Conservation (phyloP, 2,888 invertebrate species). For the Nyleta sp. region DNA sequence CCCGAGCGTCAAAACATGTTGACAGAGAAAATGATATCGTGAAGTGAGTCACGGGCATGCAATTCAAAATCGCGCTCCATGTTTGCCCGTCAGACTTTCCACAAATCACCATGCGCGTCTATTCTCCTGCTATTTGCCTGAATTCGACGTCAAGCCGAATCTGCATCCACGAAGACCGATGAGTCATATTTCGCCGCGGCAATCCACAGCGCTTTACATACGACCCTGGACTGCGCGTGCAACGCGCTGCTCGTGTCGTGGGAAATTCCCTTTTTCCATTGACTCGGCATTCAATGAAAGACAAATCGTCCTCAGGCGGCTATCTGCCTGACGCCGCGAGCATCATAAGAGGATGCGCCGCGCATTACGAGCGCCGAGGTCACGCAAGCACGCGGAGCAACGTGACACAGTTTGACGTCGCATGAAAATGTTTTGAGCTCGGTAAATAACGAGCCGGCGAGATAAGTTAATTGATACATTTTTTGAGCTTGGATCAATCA, state of each 20-base stretch:
- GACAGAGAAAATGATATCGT: conserved; percentile 44
- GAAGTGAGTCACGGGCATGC: conserved; percentile 9
- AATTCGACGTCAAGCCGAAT: too few species aligned
- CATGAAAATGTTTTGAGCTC: conserved; percentile 31
- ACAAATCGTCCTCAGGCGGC: conserved; percentile 44
- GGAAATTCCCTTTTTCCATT: conserved; percentile 56
- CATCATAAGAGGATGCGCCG: conserved; percentile 16
- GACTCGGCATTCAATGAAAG: conserved; percentile 43
- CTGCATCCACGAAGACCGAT: too few species aligned
- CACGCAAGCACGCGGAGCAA: conserved; percentile 30
- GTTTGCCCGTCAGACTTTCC: background rate
- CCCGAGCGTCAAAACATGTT: conserved; percentile 45
- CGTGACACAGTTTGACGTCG: conserved; percentile 44
- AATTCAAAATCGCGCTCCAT: conserved; percentile 17
- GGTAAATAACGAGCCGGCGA: conserved; percentile 24
- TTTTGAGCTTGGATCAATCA: conserved; percentile 40
- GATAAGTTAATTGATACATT: conserved; percentile 47
- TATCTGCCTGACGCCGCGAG: conserved; percentile 23
- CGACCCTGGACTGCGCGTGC: conserved; percentile 39
- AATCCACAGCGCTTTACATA: too few species aligned
- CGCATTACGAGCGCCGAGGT: conserved; percentile 39
- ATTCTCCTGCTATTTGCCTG: conserved; percentile 6
- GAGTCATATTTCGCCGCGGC: too few species aligned
- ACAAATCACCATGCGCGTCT: background rate
- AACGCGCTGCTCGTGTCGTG: conserved; percentile 28